Evolutionary conservation across 2,113 vertebrate genomes (phyloP).

Genomic region (Serilophus lunatus): DNA sequence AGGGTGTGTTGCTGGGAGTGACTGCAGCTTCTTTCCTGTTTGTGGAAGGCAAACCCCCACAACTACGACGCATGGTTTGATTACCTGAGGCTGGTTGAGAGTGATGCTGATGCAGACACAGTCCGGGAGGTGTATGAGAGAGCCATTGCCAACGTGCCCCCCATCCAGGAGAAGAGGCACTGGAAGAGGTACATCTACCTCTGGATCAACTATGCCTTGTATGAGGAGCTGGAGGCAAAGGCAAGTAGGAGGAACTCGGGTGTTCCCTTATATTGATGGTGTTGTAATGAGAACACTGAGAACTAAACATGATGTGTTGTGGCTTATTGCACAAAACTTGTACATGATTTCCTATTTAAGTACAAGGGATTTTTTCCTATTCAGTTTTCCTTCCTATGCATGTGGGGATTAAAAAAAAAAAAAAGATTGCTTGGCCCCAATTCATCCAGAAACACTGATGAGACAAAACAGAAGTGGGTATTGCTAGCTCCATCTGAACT

Average conservation of each 20-base stretch:
- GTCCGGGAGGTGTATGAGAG: constrained; percentile 94
- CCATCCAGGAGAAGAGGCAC: constrained; percentile 93
- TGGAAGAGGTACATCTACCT: constrained; percentile 98
- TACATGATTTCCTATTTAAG: background rate
- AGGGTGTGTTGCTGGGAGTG: background rate
- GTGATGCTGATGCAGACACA: constrained; percentile 82
- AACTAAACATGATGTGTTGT: too few relatives aligned
- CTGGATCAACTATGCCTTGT: constrained; percentile 95
- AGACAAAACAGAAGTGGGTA: background rate
- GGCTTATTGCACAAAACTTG: too few relatives aligned
- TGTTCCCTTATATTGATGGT: background rate
- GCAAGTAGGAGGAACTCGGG: too few relatives aligned
- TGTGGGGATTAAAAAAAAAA: background rate
- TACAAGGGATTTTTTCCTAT: background rate
- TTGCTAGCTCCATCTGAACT: background rate
- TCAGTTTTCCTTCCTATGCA: fast-evolving
- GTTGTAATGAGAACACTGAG: background rate
- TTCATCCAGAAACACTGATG: background rate
- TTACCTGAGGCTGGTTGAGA: constrained; percentile 94
- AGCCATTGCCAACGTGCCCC: constrained; percentile 92
- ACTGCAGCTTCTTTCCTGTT: background rate
- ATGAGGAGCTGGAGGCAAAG: constrained; percentile 96
- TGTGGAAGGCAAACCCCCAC: constrained; percentile 88
- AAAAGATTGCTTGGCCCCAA: background rate
- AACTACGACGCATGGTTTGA: constrained; percentile 98